Evolutionary conservation across 2,113 vertebrate genomes (phyloP).

Genomic region (Carassius carassius): DNA sequence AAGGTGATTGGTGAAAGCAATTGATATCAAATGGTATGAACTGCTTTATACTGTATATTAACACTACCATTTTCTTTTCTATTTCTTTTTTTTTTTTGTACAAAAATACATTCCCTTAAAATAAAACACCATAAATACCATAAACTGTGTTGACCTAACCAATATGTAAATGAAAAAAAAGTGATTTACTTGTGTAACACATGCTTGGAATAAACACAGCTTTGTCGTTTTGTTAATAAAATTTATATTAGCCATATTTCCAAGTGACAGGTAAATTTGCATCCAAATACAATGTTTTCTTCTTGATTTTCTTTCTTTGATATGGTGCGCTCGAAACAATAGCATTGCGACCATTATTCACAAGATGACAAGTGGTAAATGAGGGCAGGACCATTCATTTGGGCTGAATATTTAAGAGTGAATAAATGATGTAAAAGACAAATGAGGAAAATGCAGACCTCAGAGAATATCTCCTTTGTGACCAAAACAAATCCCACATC

Average conservation of each 20-base stretch:
- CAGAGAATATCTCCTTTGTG: conserved; percentile 45
- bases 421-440: conserved; percentile 34
- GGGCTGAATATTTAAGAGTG: conserved; percentile 49
- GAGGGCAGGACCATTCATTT: background rate
- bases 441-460: conserved; percentile 33
- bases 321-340: background rate
- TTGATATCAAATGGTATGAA: background rate
- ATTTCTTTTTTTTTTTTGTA: background rate
- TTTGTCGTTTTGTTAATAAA: no score
- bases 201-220: no score
- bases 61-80: background rate
- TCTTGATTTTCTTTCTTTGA: no score
- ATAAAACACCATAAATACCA: background rate
- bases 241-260: no score
- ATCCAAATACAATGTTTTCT: no score
- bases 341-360: background rate
- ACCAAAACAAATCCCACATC: conserved; percentile 51
- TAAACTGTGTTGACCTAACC: background rate
- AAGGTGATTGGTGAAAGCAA: background rate
- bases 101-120: no score
- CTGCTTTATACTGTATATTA: background rate
- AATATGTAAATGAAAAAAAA: background rate
- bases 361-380: background rate
- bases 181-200: no score
- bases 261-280: no score